Base-by-base conservation (phyloP, 2,888 invertebrate species). In the Drosophila parthenogenetica region DNA sequence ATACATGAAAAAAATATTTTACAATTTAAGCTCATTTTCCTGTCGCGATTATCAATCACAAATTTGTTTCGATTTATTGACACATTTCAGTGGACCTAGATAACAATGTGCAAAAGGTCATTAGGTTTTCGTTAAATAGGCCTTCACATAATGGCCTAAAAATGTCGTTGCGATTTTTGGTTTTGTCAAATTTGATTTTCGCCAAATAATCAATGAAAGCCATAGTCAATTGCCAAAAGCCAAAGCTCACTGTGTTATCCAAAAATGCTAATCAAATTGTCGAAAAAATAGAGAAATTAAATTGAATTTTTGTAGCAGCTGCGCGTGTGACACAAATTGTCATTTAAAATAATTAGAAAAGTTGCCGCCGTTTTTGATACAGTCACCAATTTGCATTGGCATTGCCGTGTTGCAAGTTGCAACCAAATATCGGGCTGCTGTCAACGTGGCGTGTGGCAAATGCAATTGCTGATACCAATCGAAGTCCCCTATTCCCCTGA, bases 291-390 rank as follows among this genome's bases (percentile, higher is more conserved):
- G 22, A 17, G 22, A 39, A 55, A 37, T 66, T 43, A 54, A 54
- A 62, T 58, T 53, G 54, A 70, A 66, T 79, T 55, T 77, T 43
- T 53, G 55, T 65, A 63, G 64, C 60, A 46, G 76, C 51, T 70
- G 77, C 63, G 67, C 73, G 54, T 78, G 59, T 74, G 86, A 83
- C 79, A 80, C 77, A 80, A 88, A 83, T 83, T 86, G 81, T 78
- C 87, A 83, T 83, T 88, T 83, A 77, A 83, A 83, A 83, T 83
- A 83, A 83, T 83, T 83, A 88, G 81, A 83, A 83, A 83, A 88
- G 87, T 88, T 86, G 75, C 80, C n/a, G 64, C 55, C 69, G 61
- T 62, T 64, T 77, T 59, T 64, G 69, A 73, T 73, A 73, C 43
- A 73, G 74, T 73, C 63, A 17, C 59, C 53, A 43, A 45, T 67